Evolutionary conservation across 2,888 invertebrate species (phyloP).

Genomic region (Lithophane ornitopus): DNA sequence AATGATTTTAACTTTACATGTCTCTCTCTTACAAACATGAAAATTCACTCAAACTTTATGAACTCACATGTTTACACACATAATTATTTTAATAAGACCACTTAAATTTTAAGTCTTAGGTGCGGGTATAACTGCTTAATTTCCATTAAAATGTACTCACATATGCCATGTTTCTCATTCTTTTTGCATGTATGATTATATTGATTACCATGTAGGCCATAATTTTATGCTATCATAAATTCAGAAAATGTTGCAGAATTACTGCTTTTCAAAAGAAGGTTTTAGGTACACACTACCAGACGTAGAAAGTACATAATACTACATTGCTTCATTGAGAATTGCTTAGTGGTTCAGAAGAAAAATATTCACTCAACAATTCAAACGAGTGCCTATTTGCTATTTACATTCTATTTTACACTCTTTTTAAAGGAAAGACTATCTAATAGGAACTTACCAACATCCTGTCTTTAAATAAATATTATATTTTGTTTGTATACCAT

Average conservation of each 20-base stretch:
- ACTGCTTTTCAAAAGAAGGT: not conserved
- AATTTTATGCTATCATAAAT: constrained; percentile 28
- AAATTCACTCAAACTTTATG: constrained; percentile 10
- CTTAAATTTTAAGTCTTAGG: constrained; percentile 18
- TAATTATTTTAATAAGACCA: constrained; percentile 34
- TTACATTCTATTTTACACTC: not conserved
- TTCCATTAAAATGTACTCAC: constrained; percentile 25
- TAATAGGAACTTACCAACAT: not conserved
- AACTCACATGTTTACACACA: constrained; percentile 21
- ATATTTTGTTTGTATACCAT: not conserved
- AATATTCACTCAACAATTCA: too few relatives aligned
- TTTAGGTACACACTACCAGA: not conserved
- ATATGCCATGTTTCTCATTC: constrained; percentile 10
- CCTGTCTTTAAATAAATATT: not conserved
- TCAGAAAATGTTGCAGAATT: constrained; percentile 6
- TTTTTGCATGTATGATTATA: constrained; percentile 20
- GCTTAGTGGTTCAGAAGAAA: not conserved
- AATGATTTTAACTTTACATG: not conserved
- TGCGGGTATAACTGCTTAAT: constrained; percentile 20
- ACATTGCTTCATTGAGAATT: too few relatives aligned
- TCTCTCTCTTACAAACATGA: not conserved
- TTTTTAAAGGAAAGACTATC: not conserved
- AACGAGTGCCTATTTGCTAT: not conserved
- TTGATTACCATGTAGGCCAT: constrained; percentile 11
- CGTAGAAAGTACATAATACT: too few relatives aligned